Evolutionary conservation across 1,140 invertebrate genomes (phyloP).

Genomic region (Bombus balteatus): DNA sequence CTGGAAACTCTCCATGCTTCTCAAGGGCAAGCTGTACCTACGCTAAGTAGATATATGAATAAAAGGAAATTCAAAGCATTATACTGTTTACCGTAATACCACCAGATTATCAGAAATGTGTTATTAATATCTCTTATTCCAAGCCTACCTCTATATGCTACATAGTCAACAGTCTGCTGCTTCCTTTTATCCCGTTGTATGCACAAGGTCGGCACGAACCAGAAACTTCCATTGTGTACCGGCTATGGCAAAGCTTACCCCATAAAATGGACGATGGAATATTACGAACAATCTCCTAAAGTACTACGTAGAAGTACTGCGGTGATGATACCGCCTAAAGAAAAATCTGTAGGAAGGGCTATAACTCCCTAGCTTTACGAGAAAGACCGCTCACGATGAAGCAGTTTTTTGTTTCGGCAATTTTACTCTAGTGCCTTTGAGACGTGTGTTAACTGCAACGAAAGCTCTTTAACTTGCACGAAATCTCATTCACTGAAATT

Average conservation of each 20-base stretch:
- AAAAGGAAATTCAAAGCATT: slow-evolving; percentile 52
- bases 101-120: slow-evolving; percentile 71
- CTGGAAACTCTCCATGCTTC: slow-evolving; percentile 24
- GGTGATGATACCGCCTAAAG: slow-evolving; percentile 59
- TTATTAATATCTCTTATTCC: slow-evolving; percentile 74
- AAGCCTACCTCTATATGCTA: slow-evolving; percentile 33
- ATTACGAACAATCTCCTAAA: slow-evolving; percentile 66
- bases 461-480: background rate
- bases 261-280: slow-evolving; percentile 67
- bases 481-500: background rate
- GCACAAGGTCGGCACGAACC: slow-evolving; percentile 64
- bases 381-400: slow-evolving; percentile 24
- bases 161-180: slow-evolving; percentile 62
- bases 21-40: background rate
- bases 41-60: background rate
- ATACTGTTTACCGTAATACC: slow-evolving; percentile 72
- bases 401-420: slow-evolving; percentile 21
- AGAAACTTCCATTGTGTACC: slow-evolving; percentile 65
- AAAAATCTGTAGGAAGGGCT: slow-evolving; percentile 55
- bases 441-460: background rate
- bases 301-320: slow-evolving; percentile 50
- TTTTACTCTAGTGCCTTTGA: background rate
- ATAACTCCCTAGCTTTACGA: slow-evolving; percentile 56
- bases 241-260: slow-evolving; percentile 63
- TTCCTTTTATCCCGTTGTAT: slow-evolving; percentile 66